Percentiles rank a stretch among this genome's conserved stretches.
Evolutionary conservation across 2,113 vertebrate genomes (phyloP).

Genomic region (Bos indicus): DNA sequence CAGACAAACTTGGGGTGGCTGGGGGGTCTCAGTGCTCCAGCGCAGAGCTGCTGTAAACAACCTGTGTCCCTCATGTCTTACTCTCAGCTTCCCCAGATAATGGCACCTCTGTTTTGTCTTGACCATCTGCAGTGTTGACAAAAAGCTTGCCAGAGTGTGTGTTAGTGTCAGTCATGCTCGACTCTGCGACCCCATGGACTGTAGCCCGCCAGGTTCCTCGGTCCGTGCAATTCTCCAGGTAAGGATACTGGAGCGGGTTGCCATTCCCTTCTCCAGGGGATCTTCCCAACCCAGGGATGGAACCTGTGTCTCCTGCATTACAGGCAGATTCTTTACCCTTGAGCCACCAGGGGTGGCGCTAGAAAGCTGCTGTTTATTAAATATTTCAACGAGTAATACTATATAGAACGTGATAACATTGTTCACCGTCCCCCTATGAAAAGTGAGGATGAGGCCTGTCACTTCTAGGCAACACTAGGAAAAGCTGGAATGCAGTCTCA

Average conservation of each 20-base stretch:
- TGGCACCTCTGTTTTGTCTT: rapidly evolving
- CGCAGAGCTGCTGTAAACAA: rapidly evolving
- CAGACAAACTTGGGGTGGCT: rapidly evolving
- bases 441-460: not conserved
- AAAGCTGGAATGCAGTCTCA: rapidly evolving
- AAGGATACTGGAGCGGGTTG: not conserved
- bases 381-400: not conserved
- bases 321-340: not conserved
- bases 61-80: no score
- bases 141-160: not conserved
- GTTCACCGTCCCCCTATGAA: not conserved
- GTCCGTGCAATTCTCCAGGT: not conserved
- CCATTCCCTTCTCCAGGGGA: not conserved
- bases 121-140: not conserved
- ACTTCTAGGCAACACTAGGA: not conserved
- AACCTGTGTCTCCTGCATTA: not conserved
- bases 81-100: not conserved
- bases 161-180: not conserved
- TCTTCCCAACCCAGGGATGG: not conserved
- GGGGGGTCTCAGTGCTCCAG: rapidly evolving
- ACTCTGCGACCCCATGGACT: not conserved
- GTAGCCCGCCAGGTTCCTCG: not conserved
- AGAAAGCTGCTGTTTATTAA: not conserved
- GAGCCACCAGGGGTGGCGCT: not conserved
- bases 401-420: not conserved